phyloP scores from a whole-genome alignment of 2,113 vertebrate species.

The Macrotis lagotis region DNA sequence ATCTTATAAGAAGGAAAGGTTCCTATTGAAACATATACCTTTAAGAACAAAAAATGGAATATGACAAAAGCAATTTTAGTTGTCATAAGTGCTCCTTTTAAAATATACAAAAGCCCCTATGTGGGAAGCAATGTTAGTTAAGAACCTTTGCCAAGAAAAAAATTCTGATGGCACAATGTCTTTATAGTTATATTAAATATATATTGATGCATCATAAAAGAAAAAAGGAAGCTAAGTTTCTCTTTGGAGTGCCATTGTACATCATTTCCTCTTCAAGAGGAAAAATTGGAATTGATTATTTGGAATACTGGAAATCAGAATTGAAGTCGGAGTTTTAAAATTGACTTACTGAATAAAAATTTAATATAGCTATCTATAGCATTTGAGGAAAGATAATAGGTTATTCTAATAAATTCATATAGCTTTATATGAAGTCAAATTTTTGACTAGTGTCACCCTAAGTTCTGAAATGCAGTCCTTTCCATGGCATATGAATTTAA shows the following conservation, averaged over 20 bases:
- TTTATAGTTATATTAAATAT: conserved; percentile 31
- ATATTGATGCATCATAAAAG: not conserved
- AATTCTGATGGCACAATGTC: conserved; percentile 7
- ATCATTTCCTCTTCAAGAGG: conserved; percentile 28
- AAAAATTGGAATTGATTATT: not conserved
- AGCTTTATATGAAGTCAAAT: not conserved
- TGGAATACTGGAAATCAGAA: not conserved
- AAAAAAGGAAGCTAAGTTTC: conserved; percentile 8
- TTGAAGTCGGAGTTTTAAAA: not conserved
- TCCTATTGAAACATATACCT: conserved; percentile 5
- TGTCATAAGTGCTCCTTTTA: conserved; percentile 29
- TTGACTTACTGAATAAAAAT: not conserved
- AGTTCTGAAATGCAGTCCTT: conserved; percentile 26
- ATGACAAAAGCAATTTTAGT: conserved; percentile 14
- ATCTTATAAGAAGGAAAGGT: not conserved
- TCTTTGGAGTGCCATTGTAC: conserved; percentile 21
- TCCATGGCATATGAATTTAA: not conserved
- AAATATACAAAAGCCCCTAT: conserved; percentile 26
- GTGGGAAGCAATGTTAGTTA: not conserved
- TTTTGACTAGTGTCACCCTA: not conserved
- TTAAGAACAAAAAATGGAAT: conserved; percentile 37
- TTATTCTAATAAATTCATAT: not conserved
- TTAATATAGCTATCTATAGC: not conserved
- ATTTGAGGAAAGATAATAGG: not conserved
- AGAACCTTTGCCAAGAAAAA: conserved; percentile 24